These are phyloP conservation scores for Pangasianodon hypophthalmus DNA, from an alignment of 2,113 vertebrate genomes.

Conservation along the genomic window DNA sequence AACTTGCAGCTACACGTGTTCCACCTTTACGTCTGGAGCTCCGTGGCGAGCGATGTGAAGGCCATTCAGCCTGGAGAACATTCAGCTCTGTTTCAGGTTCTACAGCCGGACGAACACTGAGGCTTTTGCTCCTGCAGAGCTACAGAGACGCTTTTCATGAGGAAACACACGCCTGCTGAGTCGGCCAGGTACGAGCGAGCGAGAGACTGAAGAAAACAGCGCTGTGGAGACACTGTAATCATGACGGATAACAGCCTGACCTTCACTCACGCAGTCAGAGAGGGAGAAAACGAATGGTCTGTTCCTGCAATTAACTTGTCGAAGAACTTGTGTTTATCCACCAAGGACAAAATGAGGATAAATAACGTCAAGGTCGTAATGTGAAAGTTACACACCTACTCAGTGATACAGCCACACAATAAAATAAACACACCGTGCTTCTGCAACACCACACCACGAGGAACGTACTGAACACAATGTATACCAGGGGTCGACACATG, in stretches of 20 bases:
- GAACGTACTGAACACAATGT: background rate
- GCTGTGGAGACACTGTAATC: background rate
- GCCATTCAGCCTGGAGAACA: slow-evolving; percentile 5
- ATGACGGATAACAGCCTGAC: slow-evolving; percentile 17
- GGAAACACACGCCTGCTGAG: background rate
- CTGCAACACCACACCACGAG: background rate
- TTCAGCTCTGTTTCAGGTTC: background rate
- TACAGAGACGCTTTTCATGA: slow-evolving; percentile 1
- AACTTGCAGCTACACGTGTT: background rate
- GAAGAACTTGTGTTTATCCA: slow-evolving; percentile 10
- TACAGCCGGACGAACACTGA: background rate
- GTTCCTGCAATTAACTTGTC: slow-evolving; percentile 21
- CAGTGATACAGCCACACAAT: background rate
- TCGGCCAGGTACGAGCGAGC: background rate
- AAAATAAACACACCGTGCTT: background rate
- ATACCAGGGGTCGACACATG: background rate
- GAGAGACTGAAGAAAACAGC: background rate
- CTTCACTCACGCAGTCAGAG: slow-evolving; percentile 45
- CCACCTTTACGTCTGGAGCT: background rate
- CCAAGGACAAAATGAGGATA: slow-evolving; percentile 33
- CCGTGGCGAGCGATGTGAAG: background rate
- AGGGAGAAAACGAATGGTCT: background rate
- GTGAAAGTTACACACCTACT: slow-evolving; percentile 9
- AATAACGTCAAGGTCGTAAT: background rate
- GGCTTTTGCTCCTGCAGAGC: background rate